Base-by-base conservation (phyloP, 92 coral and sea anemone genomes). In the Pocillopora grandis region DNA sequence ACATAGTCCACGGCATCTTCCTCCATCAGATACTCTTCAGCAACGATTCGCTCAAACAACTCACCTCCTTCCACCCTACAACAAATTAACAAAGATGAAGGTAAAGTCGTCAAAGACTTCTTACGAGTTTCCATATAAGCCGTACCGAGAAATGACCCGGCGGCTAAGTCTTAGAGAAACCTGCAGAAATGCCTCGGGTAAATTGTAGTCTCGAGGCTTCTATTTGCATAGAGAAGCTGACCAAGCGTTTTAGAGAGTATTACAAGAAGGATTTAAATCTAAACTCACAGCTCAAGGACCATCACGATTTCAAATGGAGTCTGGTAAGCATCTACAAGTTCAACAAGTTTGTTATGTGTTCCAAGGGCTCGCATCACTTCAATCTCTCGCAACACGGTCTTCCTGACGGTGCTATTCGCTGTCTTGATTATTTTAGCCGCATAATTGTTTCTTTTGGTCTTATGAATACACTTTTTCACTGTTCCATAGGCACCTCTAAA, bases 241-340 rank as follows among this genome's bases (percentile, higher is more conserved):
- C 31, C 31, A 27, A 27, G 31, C 31, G 31, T 27, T 27, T 27
- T 27, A 27, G 31, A 19, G 52, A 2, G 52, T 16, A n/a, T 2
- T 17, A 16, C 19, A 12, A 55, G 14, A 20, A 55, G 9, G 10
- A 0, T 17, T 1, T 23, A 5, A 69, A n/a, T 57, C 7, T 21
- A 23, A 63, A 94, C 98, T 91, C 91, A 95, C 98, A 88, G 90
- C 73, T 97, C 99, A 87, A 97, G 86, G 75, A 97, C 93, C 98
- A 97, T 94, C 55, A 88, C 96, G 59, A 94, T 89, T 63, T 93
- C 96, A 76, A 90, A 93, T 1, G 94, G 93, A 10, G 98, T 90
- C 68, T 97, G 97, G 76, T 87, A 97, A n/a, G 98, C 95, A 76
- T 91, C 98, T 23, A 87, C 66, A 17, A 97, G 72, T 9, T 88